phyloP scores from a whole-genome alignment of 2,113 vertebrate genomes.

The Aptenodytes forsteri region DNA sequence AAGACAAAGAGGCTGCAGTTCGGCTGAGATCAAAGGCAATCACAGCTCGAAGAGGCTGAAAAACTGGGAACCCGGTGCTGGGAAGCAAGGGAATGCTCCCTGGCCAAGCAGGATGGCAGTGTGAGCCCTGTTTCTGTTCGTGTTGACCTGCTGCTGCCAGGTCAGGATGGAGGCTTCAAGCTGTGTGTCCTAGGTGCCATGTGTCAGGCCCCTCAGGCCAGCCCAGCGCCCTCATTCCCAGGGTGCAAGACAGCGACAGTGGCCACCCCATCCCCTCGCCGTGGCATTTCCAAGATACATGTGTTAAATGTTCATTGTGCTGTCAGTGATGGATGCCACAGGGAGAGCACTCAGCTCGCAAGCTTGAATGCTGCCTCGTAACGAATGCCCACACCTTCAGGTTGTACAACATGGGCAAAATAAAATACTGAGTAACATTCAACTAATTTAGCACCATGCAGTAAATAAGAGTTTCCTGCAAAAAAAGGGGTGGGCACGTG shows the following conservation, averaged over 20 bases:
- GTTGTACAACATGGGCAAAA: not conserved
- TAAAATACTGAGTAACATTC: not conserved
- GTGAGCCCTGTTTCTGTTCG: not conserved
- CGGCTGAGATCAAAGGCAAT: not conserved
- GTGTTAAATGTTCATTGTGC: accelerated
- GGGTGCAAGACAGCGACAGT: not conserved
- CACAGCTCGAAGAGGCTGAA: not conserved
- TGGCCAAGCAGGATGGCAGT: not conserved
- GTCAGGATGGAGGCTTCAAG: not conserved
- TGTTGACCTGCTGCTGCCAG: not conserved
- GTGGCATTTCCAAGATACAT: accelerated
- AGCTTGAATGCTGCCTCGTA: not conserved
- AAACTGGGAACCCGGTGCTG: not conserved
- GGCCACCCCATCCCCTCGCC: not conserved
- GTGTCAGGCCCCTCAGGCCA: not conserved
- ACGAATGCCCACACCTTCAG: not conserved
- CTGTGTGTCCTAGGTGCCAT: not conserved
- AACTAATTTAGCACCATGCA: not conserved
- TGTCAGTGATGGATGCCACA: not conserved
- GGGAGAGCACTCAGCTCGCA: not conserved
- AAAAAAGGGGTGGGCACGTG: not conserved
- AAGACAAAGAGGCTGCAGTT: not conserved
- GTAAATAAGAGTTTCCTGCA: not conserved
- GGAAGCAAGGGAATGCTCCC: not conserved
- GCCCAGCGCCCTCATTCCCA: not conserved